Percentiles rank a stretch among this genome's conserved stretches.
phyloP scores from a whole-genome alignment of 2,113 vertebrate genomes.

The Pongo pygmaeus region DNA sequence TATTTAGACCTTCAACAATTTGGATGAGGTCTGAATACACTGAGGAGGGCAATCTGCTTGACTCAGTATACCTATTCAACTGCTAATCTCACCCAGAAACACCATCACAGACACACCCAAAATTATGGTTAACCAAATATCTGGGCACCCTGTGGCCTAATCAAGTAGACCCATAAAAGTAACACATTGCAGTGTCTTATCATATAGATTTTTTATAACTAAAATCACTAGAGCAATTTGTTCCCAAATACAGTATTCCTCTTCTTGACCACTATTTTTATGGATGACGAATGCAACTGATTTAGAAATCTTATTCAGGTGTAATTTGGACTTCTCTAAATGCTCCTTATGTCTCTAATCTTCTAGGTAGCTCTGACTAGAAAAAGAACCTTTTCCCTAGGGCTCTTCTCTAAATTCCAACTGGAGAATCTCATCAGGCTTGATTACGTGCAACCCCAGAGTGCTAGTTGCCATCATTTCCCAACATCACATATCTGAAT shows the following conservation, averaged over 20 bases:
- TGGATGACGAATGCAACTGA: neutral
- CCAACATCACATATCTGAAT: neutral
- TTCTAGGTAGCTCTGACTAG: neutral
- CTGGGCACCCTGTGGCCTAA: neutral
- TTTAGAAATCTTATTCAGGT: neutral
- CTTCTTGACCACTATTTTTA: neutral
- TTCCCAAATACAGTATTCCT: neutral
- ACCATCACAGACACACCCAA: neutral
- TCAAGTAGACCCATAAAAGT: neutral
- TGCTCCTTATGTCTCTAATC: no score
- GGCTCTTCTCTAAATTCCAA: no score
- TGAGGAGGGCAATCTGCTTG: neutral
- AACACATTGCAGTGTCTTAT: neutral
- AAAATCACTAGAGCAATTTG: neutral
- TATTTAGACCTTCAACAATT: neutral
- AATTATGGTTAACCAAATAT: neutral
- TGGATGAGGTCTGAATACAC: neutral
- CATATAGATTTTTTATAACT: neutral
- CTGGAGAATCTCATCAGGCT: rapidly evolving
- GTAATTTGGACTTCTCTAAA: neutral
- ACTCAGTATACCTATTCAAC: neutral
- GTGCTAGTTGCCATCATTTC: no score
- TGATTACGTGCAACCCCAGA: neutral
- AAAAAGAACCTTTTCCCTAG: neutral
- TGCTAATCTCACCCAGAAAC: neutral